Evolutionary conservation across 2,797 vertebrate genomes (phyloP), one percentile per base, ranked within the genome.

Genomic region (Macropus fuliginosus): DNA sequence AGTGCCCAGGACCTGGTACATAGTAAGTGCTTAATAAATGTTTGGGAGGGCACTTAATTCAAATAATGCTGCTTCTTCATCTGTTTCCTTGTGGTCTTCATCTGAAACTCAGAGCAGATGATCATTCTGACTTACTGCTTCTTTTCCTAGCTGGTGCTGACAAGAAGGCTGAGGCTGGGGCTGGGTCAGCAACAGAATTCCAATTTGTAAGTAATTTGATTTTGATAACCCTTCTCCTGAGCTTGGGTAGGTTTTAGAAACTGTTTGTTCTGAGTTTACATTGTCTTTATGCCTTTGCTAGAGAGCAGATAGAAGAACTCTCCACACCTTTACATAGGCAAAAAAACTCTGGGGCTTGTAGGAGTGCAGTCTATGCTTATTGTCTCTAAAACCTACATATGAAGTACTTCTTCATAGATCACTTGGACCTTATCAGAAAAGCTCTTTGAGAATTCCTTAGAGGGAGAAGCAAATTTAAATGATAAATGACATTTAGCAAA

Each of bases 111-210:
- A 16, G 13, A 46, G 87, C 54, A 29, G 27, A 1, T 24, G n/a
- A 29, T 46, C 27, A 89, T 5, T 89, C 14, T 81, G 6, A 95
- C 29, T 90, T 28, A 54, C 27, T 97, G 31, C 97, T 96, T 97
- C 55, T 97, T 92, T 66, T 97, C 97, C 0, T 96, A 99, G 99
- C 99, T 98, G 99, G 99, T 95, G 99, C 99, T 90, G 99, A 99
- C 98, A 99, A 99, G 99, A 99, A 99, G 98, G 99, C 99, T 3
- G 99, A 99, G 98, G 99, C 99, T 0, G 99, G 99, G 91, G 99
- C 99, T 97, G 99, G 99, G 98, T 99, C 99, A 96, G 99, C 99
- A 90, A 99, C 99, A 2, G 99, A 99, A 98, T 99, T 99, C 98
- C 99, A 99, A 98, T 99, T 99, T 46, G 99, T 99, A 98, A 99